phyloP scores from a whole-genome alignment of 92 coral and sea anemone species.

The Meandrina meandrites region DNA sequence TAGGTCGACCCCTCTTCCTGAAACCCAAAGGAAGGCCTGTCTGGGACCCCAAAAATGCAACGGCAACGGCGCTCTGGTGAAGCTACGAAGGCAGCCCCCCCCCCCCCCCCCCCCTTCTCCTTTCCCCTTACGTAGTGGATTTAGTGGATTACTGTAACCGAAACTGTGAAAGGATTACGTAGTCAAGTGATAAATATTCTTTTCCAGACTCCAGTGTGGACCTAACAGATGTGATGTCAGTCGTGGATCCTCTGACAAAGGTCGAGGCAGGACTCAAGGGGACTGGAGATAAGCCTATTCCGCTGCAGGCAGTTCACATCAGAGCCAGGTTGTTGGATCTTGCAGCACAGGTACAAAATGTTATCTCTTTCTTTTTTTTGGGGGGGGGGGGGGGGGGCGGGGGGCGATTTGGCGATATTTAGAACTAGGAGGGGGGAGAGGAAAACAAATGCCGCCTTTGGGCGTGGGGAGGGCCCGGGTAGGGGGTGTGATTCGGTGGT shows the following conservation, averaged over 20 bases:
- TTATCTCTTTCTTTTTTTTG: no score
- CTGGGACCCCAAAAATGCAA: no score
- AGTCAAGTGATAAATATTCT: background rate
- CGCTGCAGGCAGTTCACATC: slow-evolving; percentile 90
- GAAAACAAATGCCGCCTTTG: background rate
- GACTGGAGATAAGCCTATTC: slow-evolving; percentile 82
- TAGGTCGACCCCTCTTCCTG: no score
- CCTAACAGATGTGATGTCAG: slow-evolving; percentile 78
- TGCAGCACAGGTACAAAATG: slow-evolving; percentile 76
- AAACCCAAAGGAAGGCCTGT: no score
- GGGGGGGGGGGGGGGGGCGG: background rate
- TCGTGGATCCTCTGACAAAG: slow-evolving; percentile 84
- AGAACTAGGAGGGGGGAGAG: background rate
- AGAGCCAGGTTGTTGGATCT: slow-evolving; percentile 91
- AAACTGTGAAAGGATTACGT: background rate
- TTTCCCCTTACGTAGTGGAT: no score
- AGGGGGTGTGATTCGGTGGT: background rate
- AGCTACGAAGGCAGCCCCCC: no score
- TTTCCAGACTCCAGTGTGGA: slow-evolving; percentile 53
- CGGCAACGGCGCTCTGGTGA: no score
- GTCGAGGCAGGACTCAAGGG: slow-evolving; percentile 92
- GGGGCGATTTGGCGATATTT: background rate
- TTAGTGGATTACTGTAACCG: no score
- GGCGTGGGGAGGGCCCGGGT: no score
- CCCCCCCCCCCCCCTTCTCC: no score